Base-by-base conservation (phyloP, 2,113 vertebrate species). In the Trichomycterus rosablanca region DNA sequence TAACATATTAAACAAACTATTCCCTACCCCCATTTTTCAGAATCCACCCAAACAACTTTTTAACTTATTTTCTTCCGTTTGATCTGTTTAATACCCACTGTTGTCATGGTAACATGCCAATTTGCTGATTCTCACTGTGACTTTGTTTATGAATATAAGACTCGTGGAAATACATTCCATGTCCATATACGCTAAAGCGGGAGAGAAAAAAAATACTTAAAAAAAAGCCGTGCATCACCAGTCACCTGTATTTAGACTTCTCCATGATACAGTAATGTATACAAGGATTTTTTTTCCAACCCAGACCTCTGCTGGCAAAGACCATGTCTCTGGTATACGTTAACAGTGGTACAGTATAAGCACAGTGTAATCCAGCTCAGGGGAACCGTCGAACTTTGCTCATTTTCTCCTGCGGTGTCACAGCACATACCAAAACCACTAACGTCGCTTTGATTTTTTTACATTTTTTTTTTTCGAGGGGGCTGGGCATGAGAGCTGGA, bases 201-300 rank as follows among this genome's bases (percentile, higher is more conserved):
- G 81, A 81, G 12, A 30, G 26, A 15, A 24, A 14, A n/a, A n/a
- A n/a, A n/a, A n/a, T n/a, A n/a, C n/a, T n/a, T n/a, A n/a, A n/a
- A 39, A 46, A 48, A 54, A 64, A 45, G 9, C 18, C n/a, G 16
- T 11, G 30, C 30, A 45, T 88, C 84, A 81, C 78, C 72, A 75
- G 80, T 87, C 88, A 81, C 81, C 51, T 89, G 77, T 86, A 78
- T 90, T 89, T 89, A 89, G 85, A 79, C 82, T 81, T 79, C 49
- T 66, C 61, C 73, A 84, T 88, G 85, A 89, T 86, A 86, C 85
- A 88, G 85, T 80, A 83, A 81, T 78, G 74, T 81, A 80, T 75
- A 55, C 78, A 66, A 62, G 67, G 76, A 82, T 72, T 59, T 78
- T 59, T 77, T n/a, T 83, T 87, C 74, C 52, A 30, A 52, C 35